Conservation (phyloP, 1,140 invertebrate genomes). For the Drosophila arizonae region DNA sequence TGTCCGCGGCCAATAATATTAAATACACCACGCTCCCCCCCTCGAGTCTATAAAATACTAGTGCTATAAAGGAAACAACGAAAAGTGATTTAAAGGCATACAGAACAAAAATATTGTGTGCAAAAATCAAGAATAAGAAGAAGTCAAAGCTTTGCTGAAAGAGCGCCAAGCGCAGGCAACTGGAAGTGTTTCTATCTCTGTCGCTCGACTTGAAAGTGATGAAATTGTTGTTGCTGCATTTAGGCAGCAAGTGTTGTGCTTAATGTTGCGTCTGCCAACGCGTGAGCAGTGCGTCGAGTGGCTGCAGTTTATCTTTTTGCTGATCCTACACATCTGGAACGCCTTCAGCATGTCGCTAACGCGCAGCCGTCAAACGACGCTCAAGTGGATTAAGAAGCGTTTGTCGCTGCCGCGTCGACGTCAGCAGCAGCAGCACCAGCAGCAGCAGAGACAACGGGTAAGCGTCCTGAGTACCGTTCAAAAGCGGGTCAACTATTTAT, state of each 20-base stretch:
- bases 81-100: slow-evolving; percentile 27
- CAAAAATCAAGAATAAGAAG: not conserved
- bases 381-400: slow-evolving; percentile 74
- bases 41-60: not conserved
- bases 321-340: slow-evolving; percentile 59
- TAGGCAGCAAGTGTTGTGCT: slow-evolving; percentile 27
- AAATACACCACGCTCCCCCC: slow-evolving; percentile 3
- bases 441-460: slow-evolving; percentile 27
- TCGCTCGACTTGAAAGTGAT: slow-evolving; percentile 38
- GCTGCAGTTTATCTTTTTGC: slow-evolving; percentile 62
- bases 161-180: slow-evolving; percentile 1
- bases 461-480: slow-evolving; percentile 25
- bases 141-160: slow-evolving; percentile 17
- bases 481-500: slow-evolving; percentile 58
- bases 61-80: slow-evolving; percentile 17
- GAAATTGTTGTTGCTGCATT: slow-evolving; percentile 43
- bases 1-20: slow-evolving; percentile 45
- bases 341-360: slow-evolving; percentile 65
- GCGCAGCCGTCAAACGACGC: slow-evolving; percentile 59
- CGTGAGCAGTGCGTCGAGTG: slow-evolving; percentile 59
- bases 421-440: slow-evolving; percentile 14
- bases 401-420: slow-evolving; percentile 55
- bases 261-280: slow-evolving; percentile 64
- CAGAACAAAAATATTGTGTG: not conserved
- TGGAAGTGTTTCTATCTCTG: not conserved